Conservation (phyloP, 1,140 invertebrate species). For the Heterodera carotae region DNA sequence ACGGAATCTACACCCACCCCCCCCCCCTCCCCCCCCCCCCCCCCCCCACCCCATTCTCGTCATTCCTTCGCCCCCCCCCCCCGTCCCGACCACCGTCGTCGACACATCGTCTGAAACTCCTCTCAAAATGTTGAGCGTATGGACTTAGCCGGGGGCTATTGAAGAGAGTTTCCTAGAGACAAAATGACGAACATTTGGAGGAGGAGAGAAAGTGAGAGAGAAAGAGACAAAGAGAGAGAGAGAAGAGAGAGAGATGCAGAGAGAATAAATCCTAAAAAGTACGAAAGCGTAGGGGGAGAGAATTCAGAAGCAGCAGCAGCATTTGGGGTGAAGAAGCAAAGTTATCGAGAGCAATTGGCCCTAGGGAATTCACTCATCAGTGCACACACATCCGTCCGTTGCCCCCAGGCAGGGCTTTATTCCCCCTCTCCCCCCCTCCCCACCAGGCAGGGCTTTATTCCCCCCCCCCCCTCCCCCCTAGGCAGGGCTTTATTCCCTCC, state of each 20-base stretch:
- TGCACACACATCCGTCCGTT: background rate
- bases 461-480: no score
- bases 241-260: background rate
- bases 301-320: background rate
- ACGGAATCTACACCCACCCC: background rate
- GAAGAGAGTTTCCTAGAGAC: constrained; percentile 5
- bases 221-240: background rate
- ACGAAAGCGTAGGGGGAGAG: background rate
- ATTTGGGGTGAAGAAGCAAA: background rate
- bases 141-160: background rate
- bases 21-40: no score
- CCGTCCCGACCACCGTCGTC: no score
- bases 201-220: background rate
- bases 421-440: background rate
- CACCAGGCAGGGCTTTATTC: background rate
- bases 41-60: background rate
- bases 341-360: background rate
- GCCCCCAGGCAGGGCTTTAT: background rate
- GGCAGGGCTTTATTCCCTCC: background rate
- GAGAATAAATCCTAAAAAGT: background rate
- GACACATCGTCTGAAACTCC: no score
- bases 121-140: background rate
- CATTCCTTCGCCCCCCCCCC: background rate
- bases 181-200: background rate
- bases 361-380: constrained; percentile 14